Conservation (phyloP, 1,140 invertebrate genomes). For the Parasteatoda tepidariorum region DNA sequence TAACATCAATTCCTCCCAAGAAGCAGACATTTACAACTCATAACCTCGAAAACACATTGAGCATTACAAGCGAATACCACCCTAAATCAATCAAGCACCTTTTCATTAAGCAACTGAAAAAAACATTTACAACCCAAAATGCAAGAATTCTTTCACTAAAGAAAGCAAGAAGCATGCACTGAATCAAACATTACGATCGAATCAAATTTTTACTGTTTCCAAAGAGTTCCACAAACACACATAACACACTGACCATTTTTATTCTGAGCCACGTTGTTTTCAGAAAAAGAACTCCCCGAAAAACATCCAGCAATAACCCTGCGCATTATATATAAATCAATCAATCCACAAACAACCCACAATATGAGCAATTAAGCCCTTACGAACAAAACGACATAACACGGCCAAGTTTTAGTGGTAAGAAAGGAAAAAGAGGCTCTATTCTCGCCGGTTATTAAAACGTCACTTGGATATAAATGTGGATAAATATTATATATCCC, state of each 20-base stretch:
- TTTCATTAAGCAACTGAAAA: too few species aligned
- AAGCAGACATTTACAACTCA: too few species aligned
- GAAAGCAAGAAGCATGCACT: background rate
- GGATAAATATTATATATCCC: constrained; percentile 54
- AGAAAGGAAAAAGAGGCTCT: background rate
- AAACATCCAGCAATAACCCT: too few species aligned
- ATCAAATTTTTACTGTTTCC: background rate
- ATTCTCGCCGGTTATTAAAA: constrained; percentile 38
- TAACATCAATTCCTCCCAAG: too few species aligned
- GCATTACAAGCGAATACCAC: too few species aligned
- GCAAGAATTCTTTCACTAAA: background rate
- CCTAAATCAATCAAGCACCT: too few species aligned
- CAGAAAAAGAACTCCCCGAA: background rate
- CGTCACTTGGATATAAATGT: constrained; percentile 38
- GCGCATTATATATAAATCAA: constrained; percentile 49
- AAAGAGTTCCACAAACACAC: background rate
- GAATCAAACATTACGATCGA: background rate
- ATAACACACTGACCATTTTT: background rate
- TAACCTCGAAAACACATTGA: too few species aligned
- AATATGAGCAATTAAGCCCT: constrained; percentile 56
- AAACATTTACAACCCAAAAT: too few species aligned
- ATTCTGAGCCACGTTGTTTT: background rate
- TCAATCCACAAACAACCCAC: constrained; percentile 20
- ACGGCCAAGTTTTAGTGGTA: background rate
- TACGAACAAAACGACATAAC: constrained; percentile 33